Conservation (phyloP, 2,888 invertebrate species). For the Acanthoscelides obtectus region DNA sequence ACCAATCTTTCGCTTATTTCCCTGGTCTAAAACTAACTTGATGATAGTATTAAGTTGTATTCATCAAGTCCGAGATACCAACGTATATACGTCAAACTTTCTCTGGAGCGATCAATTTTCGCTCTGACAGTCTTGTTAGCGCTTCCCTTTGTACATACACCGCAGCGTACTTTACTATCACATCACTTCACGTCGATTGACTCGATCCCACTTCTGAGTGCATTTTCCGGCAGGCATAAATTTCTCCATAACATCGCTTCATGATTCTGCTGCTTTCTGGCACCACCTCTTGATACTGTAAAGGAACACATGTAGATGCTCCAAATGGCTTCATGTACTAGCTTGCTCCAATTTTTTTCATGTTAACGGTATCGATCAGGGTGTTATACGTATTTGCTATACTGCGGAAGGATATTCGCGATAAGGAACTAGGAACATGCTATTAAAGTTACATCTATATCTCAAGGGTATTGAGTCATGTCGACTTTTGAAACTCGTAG, state of each 20-base stretch:
- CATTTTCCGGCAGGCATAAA: background rate
- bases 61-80: too few species aligned
- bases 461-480: too few species aligned
- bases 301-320: background rate
- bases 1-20: too few species aligned
- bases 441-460: background rate
- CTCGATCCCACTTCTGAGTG: background rate
- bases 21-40: too few species aligned
- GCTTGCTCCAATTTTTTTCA: background rate
- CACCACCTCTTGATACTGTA: background rate
- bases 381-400: background rate
- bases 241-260: background rate
- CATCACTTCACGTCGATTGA: background rate
- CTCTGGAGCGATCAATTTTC: too few species aligned
- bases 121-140: background rate
- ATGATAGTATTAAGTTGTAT: too few species aligned
- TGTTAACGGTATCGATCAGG: background rate
- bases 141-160: background rate
- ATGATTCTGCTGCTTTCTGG: background rate
- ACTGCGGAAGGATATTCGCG: background rate
- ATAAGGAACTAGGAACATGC: background rate
- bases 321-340: background rate
- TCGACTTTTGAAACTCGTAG: too few species aligned
- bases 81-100: too few species aligned
- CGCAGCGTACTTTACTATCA: background rate